Conservation (phyloP, 53 echinoderm and acorn worm species). For the Holothuria scabra region DNA sequence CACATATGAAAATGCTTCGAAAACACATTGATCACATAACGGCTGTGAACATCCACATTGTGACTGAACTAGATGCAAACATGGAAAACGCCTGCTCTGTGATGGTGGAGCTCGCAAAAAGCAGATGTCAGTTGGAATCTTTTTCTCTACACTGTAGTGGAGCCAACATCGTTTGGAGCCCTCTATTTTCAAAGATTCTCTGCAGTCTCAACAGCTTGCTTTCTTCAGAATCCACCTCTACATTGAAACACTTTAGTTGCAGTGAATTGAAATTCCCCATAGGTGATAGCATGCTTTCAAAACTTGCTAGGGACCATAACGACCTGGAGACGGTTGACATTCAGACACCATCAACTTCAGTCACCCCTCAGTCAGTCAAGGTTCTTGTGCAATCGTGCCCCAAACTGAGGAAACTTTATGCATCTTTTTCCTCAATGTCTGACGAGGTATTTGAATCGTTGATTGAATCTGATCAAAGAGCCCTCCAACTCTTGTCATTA, state of each 20-base stretch:
- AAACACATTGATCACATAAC: conserved; percentile 8
- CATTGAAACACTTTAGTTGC: conserved; percentile 37
- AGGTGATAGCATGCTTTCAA: conserved; percentile 33
- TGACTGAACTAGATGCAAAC: conserved; percentile 30
- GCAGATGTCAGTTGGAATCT: conserved; percentile 28
- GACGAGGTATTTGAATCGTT: conserved; percentile 16
- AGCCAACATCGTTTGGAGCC: conserved; percentile 38
- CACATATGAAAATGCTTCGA: conserved; percentile 1
- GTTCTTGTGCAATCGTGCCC: conserved; percentile 26
- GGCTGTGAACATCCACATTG: conserved; percentile 28
- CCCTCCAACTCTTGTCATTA: background rate
- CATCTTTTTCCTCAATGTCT: conserved; percentile 22
- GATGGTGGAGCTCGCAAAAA: conserved; percentile 17
- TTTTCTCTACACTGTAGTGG: conserved; percentile 21
- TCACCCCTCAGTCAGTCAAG: conserved; percentile 30
- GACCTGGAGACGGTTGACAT: conserved; percentile 42
- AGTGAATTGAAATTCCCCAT: conserved; percentile 42
- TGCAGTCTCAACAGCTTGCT: conserved; percentile 13
- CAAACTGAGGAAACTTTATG: conserved; percentile 31
- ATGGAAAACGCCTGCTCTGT: conserved; percentile 28
- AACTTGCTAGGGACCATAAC: conserved; percentile 17
- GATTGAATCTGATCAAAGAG: background rate
- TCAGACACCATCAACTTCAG: conserved; percentile 35
- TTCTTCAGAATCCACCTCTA: conserved; percentile 18
- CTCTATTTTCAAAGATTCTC: conserved; percentile 34